Evolutionary conservation across 2,888 invertebrate species (phyloP).

Genomic region (Brachylomia viminalis): DNA sequence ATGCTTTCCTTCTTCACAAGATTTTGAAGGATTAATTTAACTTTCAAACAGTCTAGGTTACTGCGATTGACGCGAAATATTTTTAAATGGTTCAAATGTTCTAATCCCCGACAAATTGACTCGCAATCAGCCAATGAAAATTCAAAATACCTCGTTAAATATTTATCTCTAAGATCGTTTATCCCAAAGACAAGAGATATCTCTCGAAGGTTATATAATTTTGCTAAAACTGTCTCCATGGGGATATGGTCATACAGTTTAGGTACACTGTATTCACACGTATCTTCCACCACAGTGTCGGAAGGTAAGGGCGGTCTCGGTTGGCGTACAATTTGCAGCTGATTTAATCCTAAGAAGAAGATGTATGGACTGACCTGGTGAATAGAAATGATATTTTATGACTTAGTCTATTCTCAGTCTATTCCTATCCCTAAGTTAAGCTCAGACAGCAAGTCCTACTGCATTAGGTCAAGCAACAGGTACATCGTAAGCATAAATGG

Average conservation of each 20-base stretch:
- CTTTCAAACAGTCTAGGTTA: conserved; percentile 90
- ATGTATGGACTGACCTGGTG: conserved; percentile 88
- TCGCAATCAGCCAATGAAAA: conserved; percentile 91
- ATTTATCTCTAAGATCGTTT: conserved; percentile 88
- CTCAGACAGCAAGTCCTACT: background rate
- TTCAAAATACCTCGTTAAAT: conserved; percentile 91
- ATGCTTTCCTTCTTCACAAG: conserved; percentile 87
- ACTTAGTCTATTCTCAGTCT: background rate
- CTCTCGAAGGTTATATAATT: conserved; percentile 89
- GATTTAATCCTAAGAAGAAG: conserved; percentile 85
- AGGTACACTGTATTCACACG: conserved; percentile 81
- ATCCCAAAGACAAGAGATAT: conserved; percentile 83
- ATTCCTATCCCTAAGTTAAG: background rate
- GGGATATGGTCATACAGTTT: conserved; percentile 91
- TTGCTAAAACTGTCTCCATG: conserved; percentile 88
- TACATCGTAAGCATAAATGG: background rate
- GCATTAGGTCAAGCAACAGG: background rate
- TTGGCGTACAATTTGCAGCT: conserved; percentile 89
- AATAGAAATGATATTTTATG: background rate
- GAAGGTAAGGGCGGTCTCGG: conserved; percentile 82
- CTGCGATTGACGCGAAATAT: conserved; percentile 91
- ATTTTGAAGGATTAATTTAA: conserved; percentile 90
- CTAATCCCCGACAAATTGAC: conserved; percentile 89
- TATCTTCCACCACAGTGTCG: conserved; percentile 80
- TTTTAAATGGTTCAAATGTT: conserved; percentile 85